Base-by-base conservation (phyloP, 2,797 vertebrate species). In the Strix occidentalis region DNA sequence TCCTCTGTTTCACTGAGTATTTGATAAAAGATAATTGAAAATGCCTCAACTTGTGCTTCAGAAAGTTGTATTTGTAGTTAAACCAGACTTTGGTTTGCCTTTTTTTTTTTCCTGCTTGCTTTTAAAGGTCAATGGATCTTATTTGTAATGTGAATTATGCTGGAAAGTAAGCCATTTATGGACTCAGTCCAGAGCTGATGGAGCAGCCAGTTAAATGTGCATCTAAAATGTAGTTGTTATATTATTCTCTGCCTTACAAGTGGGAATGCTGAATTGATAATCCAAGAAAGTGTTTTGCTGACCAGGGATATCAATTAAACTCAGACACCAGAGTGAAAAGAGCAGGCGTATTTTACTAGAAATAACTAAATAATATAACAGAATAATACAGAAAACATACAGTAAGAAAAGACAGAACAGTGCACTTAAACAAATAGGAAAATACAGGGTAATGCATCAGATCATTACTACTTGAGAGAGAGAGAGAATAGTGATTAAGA, bases 11-110 rank as follows among this genome's bases (percentile, higher is more conserved):
- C 88, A 43, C 46, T 87, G 92, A 92, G 50, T 64, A 64, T 94
- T 96, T 97, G 89, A 95, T 96, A 72, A 89, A 94, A 96, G 93
- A 80, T 89, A 68, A 90, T 85, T 89, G 89, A 89, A 92, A 93
- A 93, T 79, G 39, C 90, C 56, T 93, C 79, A 65, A 45, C 66
- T 95, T 87, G 65, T 79, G 65, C 76, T 96, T 93, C 17, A 70
- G 57, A 91, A 95, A 84, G 39, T 96, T 96, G 64, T 39, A 18
- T 45, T 61, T 90, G 57, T 51, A 88, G 85, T 90, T 91, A 79
- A 86, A 46, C 81, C 79, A 94, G 80, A 65, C 24, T 89, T 96
- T 31, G 50, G 69, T 82, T 96, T 93, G 45, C 77, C 37, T 89
- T 72, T 83, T 95, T 89, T 61, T 45, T 79, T 60, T 58, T 65